Percentiles rank a stretch among this genome's conserved stretches.
phyloP scores from a whole-genome alignment of 2,113 vertebrate genomes.

The Lutjanus erythropterus region DNA sequence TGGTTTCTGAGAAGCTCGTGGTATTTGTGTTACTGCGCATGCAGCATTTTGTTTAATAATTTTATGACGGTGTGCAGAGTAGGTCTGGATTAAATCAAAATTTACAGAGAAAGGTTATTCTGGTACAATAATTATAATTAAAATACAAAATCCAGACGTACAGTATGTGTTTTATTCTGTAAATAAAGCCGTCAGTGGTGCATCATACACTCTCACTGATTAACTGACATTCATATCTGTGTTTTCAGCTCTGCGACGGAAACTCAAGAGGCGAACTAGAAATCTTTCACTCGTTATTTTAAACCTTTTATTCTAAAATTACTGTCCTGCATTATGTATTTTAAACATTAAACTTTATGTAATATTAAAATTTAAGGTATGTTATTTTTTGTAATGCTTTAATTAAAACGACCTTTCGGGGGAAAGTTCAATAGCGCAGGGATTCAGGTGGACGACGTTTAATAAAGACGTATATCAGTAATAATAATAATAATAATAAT shows the following conservation, averaged over 20 bases:
- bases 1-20: neutral
- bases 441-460: neutral
- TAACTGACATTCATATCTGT: neutral
- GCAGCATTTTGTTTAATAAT: neutral
- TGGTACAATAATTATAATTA: too few relatives aligned
- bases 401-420: neutral
- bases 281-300: neutral
- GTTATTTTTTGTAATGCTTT: neutral
- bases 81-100: too few relatives aligned
- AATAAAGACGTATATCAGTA: neutral
- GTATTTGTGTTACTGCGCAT: neutral
- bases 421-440: neutral
- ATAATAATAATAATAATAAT: neutral
- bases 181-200: neutral
- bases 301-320: neutral
- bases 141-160: neutral
- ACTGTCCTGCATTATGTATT: neutral
- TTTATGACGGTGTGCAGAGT: too few relatives aligned
- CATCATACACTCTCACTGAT: too few relatives aligned
- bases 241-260: neutral
- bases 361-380: neutral
- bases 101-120: too few relatives aligned
- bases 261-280: neutral
- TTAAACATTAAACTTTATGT: neutral
- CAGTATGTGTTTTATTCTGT: neutral